These are phyloP conservation scores for Ophioninae sp. DNA, from an alignment of 2,888 invertebrate species.

Conservation along the genomic window DNA sequence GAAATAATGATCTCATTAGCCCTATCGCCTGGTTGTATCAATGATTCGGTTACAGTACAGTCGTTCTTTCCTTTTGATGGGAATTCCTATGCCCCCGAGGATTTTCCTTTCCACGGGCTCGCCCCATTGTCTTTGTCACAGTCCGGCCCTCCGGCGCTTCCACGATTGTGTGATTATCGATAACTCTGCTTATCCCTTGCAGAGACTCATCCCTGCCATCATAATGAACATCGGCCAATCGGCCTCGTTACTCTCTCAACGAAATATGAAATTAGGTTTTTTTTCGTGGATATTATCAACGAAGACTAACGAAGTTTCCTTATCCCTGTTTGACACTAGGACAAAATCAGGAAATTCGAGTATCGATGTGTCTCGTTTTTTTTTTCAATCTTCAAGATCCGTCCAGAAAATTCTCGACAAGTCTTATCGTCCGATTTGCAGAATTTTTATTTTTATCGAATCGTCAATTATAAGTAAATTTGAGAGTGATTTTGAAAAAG, in stretches of 20 bases:
- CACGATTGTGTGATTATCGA: slow-evolving; percentile 61
- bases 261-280: neutral
- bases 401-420: neutral
- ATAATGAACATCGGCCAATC: neutral
- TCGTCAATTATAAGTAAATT: too few species aligned
- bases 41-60: slow-evolving; percentile 49
- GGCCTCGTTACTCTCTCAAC: neutral
- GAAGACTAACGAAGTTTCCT: neutral
- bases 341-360: too few species aligned
- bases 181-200: slow-evolving; percentile 35
- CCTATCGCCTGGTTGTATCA: slow-evolving; percentile 43
- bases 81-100: slow-evolving; percentile 11
- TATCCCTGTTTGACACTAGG: neutral
- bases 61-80: slow-evolving; percentile 19
- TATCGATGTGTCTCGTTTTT: neutral
- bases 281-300: neutral
- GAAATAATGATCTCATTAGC: slow-evolving; percentile 64
- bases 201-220: neutral
- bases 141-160: slow-evolving; percentile 34
- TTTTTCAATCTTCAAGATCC: neutral
- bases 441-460: too few species aligned
- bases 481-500: too few species aligned
- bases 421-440: neutral
- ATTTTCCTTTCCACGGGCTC: slow-evolving; percentile 7
- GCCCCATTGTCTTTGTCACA: neutral